Percentiles rank a stretch among this genome's conserved stretches.
These are phyloP conservation scores for Cottoperca gobio DNA, from an alignment of 2,797 vertebrate genomes.

Conservation along the genomic window DNA sequence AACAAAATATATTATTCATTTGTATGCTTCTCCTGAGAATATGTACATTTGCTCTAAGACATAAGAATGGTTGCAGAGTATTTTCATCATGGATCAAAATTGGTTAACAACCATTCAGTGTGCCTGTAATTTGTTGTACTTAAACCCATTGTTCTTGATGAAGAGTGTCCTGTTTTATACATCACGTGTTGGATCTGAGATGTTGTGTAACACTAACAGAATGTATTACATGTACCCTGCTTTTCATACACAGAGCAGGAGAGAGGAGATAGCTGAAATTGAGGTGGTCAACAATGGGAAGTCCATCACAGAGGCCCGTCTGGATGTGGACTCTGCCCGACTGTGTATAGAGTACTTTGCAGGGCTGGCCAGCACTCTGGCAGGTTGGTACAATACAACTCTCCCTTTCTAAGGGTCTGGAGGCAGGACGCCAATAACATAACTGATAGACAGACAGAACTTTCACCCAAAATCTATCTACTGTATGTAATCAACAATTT, in stretches of 20 bases:
- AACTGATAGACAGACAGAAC: background rate
- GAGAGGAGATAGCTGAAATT: conserved; percentile 83
- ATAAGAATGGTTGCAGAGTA: background rate
- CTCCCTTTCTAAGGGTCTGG: background rate
- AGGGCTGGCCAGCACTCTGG: conserved; percentile 89
- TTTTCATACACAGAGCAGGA: conserved; percentile 84
- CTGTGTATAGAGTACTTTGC: conserved; percentile 94
- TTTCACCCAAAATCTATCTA: background rate
- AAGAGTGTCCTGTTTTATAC: background rate
- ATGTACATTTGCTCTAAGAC: background rate
- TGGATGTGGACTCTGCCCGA: conserved; percentile 91
- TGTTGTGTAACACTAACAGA: background rate
- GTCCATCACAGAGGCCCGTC: conserved; percentile 91
- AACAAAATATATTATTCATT: background rate
- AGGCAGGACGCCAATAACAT: background rate
- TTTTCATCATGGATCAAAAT: too few relatives aligned
- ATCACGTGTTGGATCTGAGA: background rate
- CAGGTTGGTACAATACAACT: conserved; percentile 78
- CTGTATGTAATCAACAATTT: background rate
- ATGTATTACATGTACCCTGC: background rate
- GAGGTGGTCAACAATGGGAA: conserved; percentile 97
- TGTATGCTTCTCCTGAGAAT: background rate
- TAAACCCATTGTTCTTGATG: background rate
- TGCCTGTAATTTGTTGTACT: background rate
- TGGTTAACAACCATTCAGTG: background rate